These are phyloP conservation scores for Drosophila nebulosa DNA, from an alignment of 1,140 invertebrate genomes.

Conservation along the genomic window DNA sequence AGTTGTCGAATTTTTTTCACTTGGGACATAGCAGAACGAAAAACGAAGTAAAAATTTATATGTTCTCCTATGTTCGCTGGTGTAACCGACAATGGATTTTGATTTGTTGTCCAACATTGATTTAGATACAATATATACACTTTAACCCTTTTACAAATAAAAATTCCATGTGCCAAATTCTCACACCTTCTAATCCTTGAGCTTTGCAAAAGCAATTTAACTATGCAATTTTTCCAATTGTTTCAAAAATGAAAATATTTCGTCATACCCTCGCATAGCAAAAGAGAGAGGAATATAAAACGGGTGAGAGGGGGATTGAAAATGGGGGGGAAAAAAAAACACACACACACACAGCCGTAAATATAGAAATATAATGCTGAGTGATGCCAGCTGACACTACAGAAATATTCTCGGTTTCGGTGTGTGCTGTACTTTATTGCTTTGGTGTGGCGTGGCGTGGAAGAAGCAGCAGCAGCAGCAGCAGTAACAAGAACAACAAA, in stretches of 20 bases:
- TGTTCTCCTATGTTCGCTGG: not conserved
- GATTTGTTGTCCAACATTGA: not conserved
- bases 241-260: conserved; percentile 11
- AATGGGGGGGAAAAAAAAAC: not conserved
- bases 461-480: conserved; percentile 6
- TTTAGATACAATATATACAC: not conserved
- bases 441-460: conserved; percentile 23
- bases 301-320: not conserved
- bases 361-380: conserved; percentile 64
- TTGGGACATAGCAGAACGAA: too few species aligned
- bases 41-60: too few species aligned
- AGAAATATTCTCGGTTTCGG: conserved; percentile 31
- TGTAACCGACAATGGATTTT: not conserved
- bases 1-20: too few species aligned
- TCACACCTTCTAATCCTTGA: not conserved
- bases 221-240: conserved; percentile 6
- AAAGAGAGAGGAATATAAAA: not conserved
- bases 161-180: conserved; percentile 7
- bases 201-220: not conserved
- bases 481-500: conserved; percentile 30
- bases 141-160: not conserved
- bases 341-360: conserved; percentile 33
- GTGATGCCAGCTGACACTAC: conserved; percentile 66
- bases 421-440: conserved; percentile 68
- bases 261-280: not conserved